A percentile compares a stretch with the other conserved stretches of the same genome.
These are phyloP conservation scores for Pammene fasciana DNA, from an alignment of 2,888 invertebrate genomes.

Conservation along the genomic window DNA sequence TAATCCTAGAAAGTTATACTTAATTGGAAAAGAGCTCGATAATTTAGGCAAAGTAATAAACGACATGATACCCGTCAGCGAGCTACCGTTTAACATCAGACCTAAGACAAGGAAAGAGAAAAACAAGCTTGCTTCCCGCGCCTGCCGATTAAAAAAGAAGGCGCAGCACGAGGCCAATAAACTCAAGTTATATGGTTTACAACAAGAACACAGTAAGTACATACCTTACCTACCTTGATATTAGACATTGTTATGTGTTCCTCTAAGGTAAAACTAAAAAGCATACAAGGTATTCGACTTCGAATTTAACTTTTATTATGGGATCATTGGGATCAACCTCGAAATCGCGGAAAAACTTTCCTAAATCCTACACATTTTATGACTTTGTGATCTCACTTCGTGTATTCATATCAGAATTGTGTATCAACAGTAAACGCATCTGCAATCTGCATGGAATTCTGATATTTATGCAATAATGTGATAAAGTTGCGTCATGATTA, in stretches of 20 bases:
- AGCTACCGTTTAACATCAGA: conserved; percentile 93
- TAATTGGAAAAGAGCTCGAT: conserved; percentile 96
- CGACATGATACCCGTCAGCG: conserved; percentile 97
- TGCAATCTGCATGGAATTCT: background rate
- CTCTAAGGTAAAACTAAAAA: too few species aligned
- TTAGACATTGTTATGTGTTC: background rate
- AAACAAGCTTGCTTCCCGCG: conserved; percentile 98
- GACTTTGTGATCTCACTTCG: too few species aligned
- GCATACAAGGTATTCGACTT: too few species aligned
- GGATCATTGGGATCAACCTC: too few species aligned
- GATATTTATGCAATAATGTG: conserved; percentile 5
- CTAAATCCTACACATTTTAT: too few species aligned
- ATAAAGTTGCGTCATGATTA: conserved; percentile 4
- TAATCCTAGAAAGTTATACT: conserved; percentile 94
- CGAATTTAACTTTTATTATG: too few species aligned
- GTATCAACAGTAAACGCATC: too few species aligned
- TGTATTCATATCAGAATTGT: too few species aligned
- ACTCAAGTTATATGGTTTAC: conserved; percentile 95
- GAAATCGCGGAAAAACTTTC: too few species aligned
- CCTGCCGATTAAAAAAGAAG: conserved; percentile 98
- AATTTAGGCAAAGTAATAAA: conserved; percentile 95
- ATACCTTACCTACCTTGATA: background rate
- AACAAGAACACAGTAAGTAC: conserved; percentile 95
- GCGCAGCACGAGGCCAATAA: conserved; percentile 99
- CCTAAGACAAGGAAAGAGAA: conserved; percentile 98